Conservation (phyloP, 2,113 vertebrate genomes). For the Atlantisia rogersi region DNA sequence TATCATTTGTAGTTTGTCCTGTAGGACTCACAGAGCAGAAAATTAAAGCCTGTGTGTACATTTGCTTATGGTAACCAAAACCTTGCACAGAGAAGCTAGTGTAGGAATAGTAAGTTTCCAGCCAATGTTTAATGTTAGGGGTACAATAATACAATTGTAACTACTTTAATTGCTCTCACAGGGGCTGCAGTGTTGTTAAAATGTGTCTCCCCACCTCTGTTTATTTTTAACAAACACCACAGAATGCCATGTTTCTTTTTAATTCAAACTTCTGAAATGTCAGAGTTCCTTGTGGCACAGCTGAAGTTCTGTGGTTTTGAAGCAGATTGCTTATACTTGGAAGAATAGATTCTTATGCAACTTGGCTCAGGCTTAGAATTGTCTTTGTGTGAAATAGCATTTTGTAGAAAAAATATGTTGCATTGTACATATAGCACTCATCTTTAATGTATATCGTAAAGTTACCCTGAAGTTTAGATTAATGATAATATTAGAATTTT, state of each 20-base stretch:
- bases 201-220: accelerated
- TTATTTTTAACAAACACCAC: not conserved
- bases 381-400: not conserved
- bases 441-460: not conserved
- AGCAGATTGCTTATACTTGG: not conserved
- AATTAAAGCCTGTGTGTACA: not conserved
- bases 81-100: not conserved
- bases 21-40: not conserved
- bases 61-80: not conserved
- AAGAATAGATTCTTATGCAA: not conserved
- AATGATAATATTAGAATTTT: not conserved
- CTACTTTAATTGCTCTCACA: not conserved
- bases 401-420: not conserved
- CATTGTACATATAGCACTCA: not conserved
- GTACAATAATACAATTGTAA: not conserved
- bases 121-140: not conserved
- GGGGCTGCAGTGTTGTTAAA: not conserved
- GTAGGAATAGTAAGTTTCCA: not conserved
- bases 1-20: not conserved
- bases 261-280: not conserved
- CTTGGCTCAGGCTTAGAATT: not conserved
- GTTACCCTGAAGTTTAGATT: not conserved
- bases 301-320: not conserved
- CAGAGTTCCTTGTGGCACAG: not conserved
- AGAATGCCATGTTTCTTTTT: not conserved